Conservation (phyloP, 2,797 vertebrate species). For the Neopelma chrysocephalum region DNA sequence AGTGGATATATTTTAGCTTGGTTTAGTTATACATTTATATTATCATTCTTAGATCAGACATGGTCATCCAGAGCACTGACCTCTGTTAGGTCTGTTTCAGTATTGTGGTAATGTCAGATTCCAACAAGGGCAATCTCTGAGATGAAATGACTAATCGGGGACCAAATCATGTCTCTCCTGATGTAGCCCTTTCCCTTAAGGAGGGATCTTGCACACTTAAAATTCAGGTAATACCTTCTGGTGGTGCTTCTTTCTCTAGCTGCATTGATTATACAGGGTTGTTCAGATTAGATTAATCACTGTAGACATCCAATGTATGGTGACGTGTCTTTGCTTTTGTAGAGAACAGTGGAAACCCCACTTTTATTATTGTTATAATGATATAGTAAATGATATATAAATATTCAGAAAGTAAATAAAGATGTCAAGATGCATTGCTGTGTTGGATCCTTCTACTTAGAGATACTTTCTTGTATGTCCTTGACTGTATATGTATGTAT, state of each 20-base stretch:
- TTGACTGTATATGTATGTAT: background rate
- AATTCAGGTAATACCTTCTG: background rate
- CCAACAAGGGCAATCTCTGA: background rate
- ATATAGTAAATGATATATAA: background rate
- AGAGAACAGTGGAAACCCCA: background rate
- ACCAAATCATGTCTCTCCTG: background rate
- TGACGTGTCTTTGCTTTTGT: background rate
- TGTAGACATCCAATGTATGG: background rate
- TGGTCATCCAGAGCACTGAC: background rate
- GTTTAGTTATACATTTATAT: background rate
- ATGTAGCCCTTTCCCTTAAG: background rate
- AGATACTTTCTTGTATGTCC: background rate
- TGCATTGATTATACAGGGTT: background rate
- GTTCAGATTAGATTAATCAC: background rate
- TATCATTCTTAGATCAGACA: background rate
- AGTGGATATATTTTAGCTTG: background rate
- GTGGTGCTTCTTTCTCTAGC: background rate
- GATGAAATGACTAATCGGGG: background rate
- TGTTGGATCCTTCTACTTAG: background rate
- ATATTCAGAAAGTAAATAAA: background rate
- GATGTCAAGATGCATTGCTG: background rate
- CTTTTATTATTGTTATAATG: background rate
- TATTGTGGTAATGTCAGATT: background rate
- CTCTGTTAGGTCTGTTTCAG: background rate
- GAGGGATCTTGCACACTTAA: background rate